Conservation (phyloP, 2,888 invertebrate species). For the Dolichopus griseipennis region DNA sequence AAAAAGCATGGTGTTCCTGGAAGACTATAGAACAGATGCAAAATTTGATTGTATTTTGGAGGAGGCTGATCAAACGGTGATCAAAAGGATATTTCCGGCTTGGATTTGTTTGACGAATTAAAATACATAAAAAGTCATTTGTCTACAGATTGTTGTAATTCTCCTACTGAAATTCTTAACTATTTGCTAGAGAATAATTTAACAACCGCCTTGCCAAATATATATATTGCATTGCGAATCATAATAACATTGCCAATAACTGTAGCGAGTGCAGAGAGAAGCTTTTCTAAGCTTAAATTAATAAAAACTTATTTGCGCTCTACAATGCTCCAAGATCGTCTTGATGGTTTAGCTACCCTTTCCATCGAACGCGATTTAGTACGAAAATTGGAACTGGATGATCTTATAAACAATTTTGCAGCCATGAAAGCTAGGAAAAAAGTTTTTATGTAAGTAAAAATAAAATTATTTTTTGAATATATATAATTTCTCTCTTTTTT, state of each 20-base stretch:
- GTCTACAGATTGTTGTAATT: constrained; percentile 7
- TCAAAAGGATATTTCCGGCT: constrained; percentile 9
- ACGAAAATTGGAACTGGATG: constrained; percentile 13
- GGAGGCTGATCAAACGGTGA: neutral
- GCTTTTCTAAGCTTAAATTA: constrained; percentile 11
- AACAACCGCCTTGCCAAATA: constrained; percentile 10
- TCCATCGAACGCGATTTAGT: constrained; percentile 12
- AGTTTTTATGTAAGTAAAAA: constrained; percentile 8
- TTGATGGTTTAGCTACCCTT: constrained; percentile 14
- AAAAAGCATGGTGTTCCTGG: constrained; percentile 11
- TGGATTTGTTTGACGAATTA: constrained; percentile 11
- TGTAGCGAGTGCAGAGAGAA: constrained; percentile 11
- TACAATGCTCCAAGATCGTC: constrained; percentile 14
- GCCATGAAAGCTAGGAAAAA: constrained; percentile 13
- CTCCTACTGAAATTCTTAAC: constrained; percentile 9
- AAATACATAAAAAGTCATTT: constrained; percentile 4
- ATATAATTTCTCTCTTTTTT: constrained; percentile 10
- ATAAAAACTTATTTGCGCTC: constrained; percentile 11
- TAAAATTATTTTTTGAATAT: constrained; percentile 9
- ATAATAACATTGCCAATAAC: constrained; percentile 11
- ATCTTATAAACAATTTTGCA: constrained; percentile 14
- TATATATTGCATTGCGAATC: constrained; percentile 9
- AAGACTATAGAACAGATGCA: too few relatives aligned
- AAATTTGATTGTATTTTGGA: constrained; percentile 6
- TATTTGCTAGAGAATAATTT: constrained; percentile 8